Conservation (phyloP, 1,140 invertebrate genomes). For the Dysdera silvatica region DNA sequence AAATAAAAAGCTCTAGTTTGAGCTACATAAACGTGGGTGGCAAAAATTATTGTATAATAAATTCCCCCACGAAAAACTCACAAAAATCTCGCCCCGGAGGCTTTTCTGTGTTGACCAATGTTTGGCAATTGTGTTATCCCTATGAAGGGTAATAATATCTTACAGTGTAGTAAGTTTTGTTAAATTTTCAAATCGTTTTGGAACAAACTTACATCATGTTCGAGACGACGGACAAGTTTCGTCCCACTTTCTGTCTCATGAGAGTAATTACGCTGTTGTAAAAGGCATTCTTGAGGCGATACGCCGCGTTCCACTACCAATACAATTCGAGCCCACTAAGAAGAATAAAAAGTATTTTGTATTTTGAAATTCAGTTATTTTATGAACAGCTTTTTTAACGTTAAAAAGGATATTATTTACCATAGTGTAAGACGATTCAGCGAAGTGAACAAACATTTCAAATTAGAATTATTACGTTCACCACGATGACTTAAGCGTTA, state of each 20-base stretch:
- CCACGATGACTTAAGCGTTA: no score
- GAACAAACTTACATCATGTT: conserved; percentile 60
- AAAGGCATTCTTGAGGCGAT: conserved; percentile 70
- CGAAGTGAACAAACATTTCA: no score
- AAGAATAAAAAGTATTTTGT: conserved; percentile 28
- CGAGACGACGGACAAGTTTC: conserved; percentile 69
- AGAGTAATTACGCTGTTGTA: conserved; percentile 82
- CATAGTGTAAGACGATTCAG: no score
- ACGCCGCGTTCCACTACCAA: conserved; percentile 93
- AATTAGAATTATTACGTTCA: no score
- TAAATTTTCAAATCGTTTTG: background rate
- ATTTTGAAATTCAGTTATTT: background rate
- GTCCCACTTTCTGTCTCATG: conserved; percentile 88
- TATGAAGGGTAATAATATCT: no score
- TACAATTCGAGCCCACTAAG: conserved; percentile 92
- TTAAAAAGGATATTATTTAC: background rate
- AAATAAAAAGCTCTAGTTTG: no score
- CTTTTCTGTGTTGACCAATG: no score
- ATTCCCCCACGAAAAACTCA: background rate
- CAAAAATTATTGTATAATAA: background rate
- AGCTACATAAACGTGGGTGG: background rate
- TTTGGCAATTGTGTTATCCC: background rate
- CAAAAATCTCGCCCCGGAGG: no score
- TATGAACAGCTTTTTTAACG: background rate
- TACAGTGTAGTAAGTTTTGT: background rate